Percentiles rank a stretch among this genome's conserved stretches.
These are phyloP conservation scores for Crotalus horridus DNA, from an alignment of 2,113 vertebrate species.

Conservation along the genomic window DNA sequence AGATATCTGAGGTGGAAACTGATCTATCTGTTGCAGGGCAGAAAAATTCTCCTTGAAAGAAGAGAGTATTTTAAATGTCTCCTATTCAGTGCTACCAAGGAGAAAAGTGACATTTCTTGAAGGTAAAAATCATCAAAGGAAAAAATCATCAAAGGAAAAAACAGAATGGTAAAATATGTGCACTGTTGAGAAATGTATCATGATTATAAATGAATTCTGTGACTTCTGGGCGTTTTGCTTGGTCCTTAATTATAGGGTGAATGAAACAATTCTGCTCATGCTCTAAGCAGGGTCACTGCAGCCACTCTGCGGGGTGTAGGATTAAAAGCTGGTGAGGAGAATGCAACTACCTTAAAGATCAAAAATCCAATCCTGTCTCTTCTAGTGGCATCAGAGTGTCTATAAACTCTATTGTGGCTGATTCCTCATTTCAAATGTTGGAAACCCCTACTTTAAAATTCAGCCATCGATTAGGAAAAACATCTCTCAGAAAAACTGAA, in stretches of 20 bases:
- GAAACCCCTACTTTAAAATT: background rate
- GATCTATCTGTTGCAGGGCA: background rate
- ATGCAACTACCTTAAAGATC: background rate
- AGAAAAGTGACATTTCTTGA: conserved; percentile 44
- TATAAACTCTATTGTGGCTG: background rate
- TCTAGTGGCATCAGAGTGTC: background rate
- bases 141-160: conserved; percentile 52
- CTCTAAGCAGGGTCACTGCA: conserved; percentile 55
- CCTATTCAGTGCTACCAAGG: conserved; percentile 40
- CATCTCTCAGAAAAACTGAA: background rate
- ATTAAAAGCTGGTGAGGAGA: background rate
- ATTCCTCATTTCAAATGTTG: background rate
- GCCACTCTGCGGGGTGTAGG: conserved; percentile 20
- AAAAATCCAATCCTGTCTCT: background rate
- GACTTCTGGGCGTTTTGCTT: conserved; percentile 36
- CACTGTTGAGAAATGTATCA: conserved; percentile 63
- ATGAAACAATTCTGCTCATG: conserved; percentile 45
- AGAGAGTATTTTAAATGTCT: background rate
- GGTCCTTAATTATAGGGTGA: conserved; percentile 45
- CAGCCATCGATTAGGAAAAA: background rate
- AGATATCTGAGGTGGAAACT: background rate
- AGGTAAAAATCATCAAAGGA: conserved; percentile 38
- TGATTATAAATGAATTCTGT: conserved; percentile 64
- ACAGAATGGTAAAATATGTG: conserved; percentile 63
- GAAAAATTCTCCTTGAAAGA: background rate